Conservation (phyloP, 2,888 invertebrate genomes). For the Eupithecia pulchellata region DNA sequence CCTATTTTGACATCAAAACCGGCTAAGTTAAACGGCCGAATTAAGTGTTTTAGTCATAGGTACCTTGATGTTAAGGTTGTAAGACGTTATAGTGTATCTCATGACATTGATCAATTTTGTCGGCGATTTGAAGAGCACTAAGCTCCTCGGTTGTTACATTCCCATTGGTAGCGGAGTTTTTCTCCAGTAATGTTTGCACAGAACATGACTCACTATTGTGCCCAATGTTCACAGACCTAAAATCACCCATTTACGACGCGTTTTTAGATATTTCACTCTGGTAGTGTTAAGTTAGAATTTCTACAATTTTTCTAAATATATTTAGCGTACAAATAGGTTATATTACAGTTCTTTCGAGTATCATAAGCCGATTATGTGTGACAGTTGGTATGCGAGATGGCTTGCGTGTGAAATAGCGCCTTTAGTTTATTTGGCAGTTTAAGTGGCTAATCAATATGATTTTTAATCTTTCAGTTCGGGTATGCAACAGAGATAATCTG, state of each 20-base stretch:
- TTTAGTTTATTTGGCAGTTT: conserved; percentile 47
- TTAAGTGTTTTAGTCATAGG: conserved; percentile 23
- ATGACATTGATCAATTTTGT: conserved; percentile 32
- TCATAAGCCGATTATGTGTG: conserved; percentile 60
- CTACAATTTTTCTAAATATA: conserved; percentile 70
- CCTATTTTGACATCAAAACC: conserved; percentile 21
- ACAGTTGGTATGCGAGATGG: conserved; percentile 50
- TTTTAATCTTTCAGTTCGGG: conserved; percentile 40
- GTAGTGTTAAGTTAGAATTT: conserved; percentile 72
- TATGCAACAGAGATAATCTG: conserved; percentile 56
- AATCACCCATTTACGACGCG: conserved; percentile 51
- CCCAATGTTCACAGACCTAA: conserved; percentile 57
- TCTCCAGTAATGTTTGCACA: conserved; percentile 34
- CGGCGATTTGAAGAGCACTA: conserved; percentile 26
- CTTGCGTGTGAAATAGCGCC: conserved; percentile 54
- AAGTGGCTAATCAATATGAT: conserved; percentile 49
- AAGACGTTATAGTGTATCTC: conserved; percentile 33
- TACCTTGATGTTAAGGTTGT: conserved; percentile 37
- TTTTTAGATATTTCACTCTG: conserved; percentile 63
- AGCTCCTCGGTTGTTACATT: conserved; percentile 41
- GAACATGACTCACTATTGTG: conserved; percentile 51
- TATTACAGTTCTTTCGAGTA: conserved; percentile 58
- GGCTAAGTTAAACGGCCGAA: conserved; percentile 13
- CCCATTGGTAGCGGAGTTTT: conserved; percentile 38
- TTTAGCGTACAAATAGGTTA: conserved; percentile 75